Conservation (phyloP, 2,888 invertebrate genomes). For the Cephalotes varians region DNA sequence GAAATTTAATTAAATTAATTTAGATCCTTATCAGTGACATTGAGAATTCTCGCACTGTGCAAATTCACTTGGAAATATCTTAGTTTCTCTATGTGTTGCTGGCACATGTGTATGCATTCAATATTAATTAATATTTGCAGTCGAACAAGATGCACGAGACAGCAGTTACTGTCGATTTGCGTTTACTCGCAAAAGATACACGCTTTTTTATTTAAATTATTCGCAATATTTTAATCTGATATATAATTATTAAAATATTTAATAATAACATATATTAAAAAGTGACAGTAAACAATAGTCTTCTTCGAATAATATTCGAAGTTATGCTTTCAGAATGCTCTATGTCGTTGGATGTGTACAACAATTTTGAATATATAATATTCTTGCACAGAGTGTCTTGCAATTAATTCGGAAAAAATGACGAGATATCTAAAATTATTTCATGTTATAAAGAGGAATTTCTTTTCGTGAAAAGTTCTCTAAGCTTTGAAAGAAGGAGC, state of each 20-base stretch:
- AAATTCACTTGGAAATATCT: background rate
- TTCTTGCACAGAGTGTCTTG: background rate
- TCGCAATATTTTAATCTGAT: background rate
- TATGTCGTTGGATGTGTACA: background rate
- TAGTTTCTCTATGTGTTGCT: background rate
- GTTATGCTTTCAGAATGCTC: background rate
- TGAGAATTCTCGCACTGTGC: background rate
- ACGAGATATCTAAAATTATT: constrained; percentile 4
- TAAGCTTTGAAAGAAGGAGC: background rate
- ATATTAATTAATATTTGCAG: background rate
- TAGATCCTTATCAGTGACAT: background rate
- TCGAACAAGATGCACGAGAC: background rate
- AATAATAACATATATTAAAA: background rate
- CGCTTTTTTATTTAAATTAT: background rate
- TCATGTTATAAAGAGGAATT: background rate
- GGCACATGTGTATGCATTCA: background rate
- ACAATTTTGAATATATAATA: background rate
- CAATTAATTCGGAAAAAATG: constrained; percentile 1
- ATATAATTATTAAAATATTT: constrained; percentile 1
- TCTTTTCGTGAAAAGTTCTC: background rate
- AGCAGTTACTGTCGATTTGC: background rate
- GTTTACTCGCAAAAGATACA: background rate
- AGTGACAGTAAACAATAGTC: background rate
- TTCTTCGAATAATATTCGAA: constrained; percentile 1
- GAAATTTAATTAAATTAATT: background rate